A percentile compares a stretch with the other conserved stretches of the same genome.
Conservation (phyloP, 2,888 invertebrate species). For the Drosophila prolongata region DNA sequence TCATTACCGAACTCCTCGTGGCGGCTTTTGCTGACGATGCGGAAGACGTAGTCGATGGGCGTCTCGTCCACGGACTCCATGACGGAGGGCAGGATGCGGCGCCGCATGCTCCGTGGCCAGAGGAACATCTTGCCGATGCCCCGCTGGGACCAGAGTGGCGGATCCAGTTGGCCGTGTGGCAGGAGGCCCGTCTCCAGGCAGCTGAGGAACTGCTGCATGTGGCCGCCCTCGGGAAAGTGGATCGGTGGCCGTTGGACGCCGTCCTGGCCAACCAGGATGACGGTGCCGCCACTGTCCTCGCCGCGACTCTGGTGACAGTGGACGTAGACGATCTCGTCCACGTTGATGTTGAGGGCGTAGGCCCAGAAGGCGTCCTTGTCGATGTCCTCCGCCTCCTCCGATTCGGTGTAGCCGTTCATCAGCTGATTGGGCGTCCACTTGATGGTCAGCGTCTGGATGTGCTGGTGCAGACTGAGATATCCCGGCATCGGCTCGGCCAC, state of each 20-base stretch:
- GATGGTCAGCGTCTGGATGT: constrained; percentile 91
- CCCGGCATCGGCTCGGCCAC: constrained; percentile 93
- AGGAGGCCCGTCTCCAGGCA: constrained; percentile 94
- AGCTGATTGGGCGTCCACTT: constrained; percentile 99
- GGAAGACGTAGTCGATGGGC: constrained; percentile 93
- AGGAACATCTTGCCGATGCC: constrained; percentile 89
- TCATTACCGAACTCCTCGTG: constrained; percentile 88
- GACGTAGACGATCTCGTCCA: constrained; percentile 97
- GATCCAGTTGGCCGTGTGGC: constrained; percentile 96
- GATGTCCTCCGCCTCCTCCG: constrained; percentile 86
- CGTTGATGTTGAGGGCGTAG: constrained; percentile 94
- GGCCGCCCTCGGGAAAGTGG: constrained; percentile 95
- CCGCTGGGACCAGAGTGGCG: constrained; percentile 96
- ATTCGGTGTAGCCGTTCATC: constrained; percentile 94
- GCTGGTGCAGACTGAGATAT: constrained; percentile 96
- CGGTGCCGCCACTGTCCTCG: constrained; percentile 92
- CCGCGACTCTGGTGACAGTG: constrained; percentile 95
- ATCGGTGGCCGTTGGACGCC: constrained; percentile 97
- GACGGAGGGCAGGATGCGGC: constrained; percentile 89
- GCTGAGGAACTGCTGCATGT: constrained; percentile 94
- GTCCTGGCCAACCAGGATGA: constrained; percentile 96
- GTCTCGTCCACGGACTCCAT: constrained; percentile 87
- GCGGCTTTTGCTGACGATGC: constrained; percentile 92
- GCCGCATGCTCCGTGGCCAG: constrained; percentile 86
- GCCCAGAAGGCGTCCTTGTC: constrained; percentile 95